Conservation (phyloP, 2,888 invertebrate genomes). For the Athalia cordata region DNA sequence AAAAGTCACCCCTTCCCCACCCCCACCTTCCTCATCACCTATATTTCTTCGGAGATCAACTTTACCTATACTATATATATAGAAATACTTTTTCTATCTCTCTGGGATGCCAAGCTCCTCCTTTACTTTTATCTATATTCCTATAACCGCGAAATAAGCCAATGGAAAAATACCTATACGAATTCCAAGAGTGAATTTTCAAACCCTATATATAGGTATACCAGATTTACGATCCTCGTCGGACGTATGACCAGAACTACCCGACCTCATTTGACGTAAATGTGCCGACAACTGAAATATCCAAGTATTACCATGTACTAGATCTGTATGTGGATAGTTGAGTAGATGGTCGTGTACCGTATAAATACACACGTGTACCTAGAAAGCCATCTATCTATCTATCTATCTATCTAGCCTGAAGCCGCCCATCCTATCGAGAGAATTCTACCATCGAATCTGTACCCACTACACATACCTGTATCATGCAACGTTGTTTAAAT, state of each 20-base stretch:
- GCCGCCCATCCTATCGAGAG: too few species aligned
- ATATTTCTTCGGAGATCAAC: too few species aligned
- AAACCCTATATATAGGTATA: background rate
- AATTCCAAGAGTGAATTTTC: conserved; percentile 9
- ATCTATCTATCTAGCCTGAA: background rate
- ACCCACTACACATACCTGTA: background rate
- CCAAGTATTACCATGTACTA: background rate
- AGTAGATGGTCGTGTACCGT: background rate
- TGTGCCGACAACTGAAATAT: conserved; percentile 29
- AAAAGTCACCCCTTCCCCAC: background rate
- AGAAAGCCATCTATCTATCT: background rate
- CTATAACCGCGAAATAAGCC: background rate
- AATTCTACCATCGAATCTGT: conserved; percentile 12
- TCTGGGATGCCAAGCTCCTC: background rate
- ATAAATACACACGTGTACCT: background rate
- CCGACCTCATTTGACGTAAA: conserved; percentile 20
- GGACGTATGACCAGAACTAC: conserved; percentile 20
- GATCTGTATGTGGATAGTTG: background rate
- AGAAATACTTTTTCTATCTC: background rate
- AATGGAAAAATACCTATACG: background rate
- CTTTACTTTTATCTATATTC: background rate
- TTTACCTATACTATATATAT: background rate
- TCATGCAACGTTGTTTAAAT: too few species aligned
- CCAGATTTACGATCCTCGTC: background rate
- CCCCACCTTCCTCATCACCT: background rate